A percentile compares a stretch with the other conserved stretches of the same genome.
phyloP scores from a whole-genome alignment of 1,140 invertebrate species.

The Dufourea novaeangliae region DNA sequence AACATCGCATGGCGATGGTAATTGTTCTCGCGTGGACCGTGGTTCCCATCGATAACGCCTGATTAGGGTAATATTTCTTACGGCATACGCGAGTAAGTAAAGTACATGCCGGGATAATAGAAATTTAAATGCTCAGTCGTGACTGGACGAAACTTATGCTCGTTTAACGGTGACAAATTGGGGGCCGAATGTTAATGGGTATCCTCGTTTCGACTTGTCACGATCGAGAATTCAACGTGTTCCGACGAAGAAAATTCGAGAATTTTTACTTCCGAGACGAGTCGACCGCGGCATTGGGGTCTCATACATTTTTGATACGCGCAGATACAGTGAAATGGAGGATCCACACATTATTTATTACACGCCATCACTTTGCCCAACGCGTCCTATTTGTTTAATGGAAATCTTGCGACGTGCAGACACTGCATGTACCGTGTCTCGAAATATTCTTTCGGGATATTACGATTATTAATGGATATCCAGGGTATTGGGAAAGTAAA shows the following conservation, averaged over 20 bases:
- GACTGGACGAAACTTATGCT: not conserved
- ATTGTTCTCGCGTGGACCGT: constrained; percentile 5
- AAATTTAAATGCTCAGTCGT: constrained; percentile 8
- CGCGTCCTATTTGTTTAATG: too few species aligned
- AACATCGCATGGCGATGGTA: constrained; percentile 24
- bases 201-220: not conserved
- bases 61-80: not conserved
- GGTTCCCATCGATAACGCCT: not conserved
- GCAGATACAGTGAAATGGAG: not conserved
- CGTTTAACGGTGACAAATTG: constrained; percentile 13
- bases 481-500: too few species aligned
- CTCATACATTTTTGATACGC: constrained; percentile 16
- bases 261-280: not conserved
- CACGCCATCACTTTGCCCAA: not conserved
- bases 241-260: not conserved
- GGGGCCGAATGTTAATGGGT: not conserved
- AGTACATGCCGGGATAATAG: not conserved
- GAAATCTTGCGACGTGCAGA: not conserved
- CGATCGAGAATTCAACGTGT: not conserved
- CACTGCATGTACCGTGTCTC: not conserved
- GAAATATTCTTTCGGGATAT: not conserved
- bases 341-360: not conserved
- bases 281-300: not conserved
- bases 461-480: too few species aligned
- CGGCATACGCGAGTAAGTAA: not conserved